Evolutionary conservation across 2,888 invertebrate species (phyloP), one percentile per base, ranked within the genome.

Genomic region (Cerastoderma edule): DNA sequence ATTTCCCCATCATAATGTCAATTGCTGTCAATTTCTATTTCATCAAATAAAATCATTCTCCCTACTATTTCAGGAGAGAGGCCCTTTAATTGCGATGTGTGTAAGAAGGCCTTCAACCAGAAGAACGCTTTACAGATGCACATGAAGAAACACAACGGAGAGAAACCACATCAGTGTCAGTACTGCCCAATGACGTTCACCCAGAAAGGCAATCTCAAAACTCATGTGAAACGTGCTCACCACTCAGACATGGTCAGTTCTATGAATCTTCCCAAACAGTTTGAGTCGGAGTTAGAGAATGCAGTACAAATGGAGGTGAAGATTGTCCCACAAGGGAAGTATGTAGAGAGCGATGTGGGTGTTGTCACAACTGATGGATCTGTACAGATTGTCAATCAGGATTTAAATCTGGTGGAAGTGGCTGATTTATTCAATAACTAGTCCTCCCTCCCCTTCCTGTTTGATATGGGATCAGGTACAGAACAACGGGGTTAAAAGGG

Each of bases 191-290:
- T 85, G 35, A 84, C 88, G 8, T 93, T 93, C 84, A 89, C 90
- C 0, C 92, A 92, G 86, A 92, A 91, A 78, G 90, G 92, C 22
- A 92, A 92, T 80, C 86, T 92, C 24, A 92, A 92, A 84, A 91
- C 91, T 4, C 92, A 92, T 83, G 90, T 92, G 63, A 91, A 90
- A 77, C 86, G 92, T n/a, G 90, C 90, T 4, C 92, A 92, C 77
- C 89, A 90, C 72, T 60, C 83, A 13, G 90, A 89, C 67, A 90
- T 91, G 91, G 89, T 90, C 24, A 85, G 79, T 24, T 85, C 89
- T 22, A 90, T 91, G 90, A 89, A 88, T 56, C 72, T 89, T 80
- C 85, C 60, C 5, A 53, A 56, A 64, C 50, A 39, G 16, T 39
- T 32, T 39, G 54, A 39, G 16, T 50, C 33, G 35, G 27, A n/a